Percentiles rank a stretch among this genome's conserved stretches.
phyloP scores from a whole-genome alignment of 2,888 invertebrate species.

The Tineola bisselliella region DNA sequence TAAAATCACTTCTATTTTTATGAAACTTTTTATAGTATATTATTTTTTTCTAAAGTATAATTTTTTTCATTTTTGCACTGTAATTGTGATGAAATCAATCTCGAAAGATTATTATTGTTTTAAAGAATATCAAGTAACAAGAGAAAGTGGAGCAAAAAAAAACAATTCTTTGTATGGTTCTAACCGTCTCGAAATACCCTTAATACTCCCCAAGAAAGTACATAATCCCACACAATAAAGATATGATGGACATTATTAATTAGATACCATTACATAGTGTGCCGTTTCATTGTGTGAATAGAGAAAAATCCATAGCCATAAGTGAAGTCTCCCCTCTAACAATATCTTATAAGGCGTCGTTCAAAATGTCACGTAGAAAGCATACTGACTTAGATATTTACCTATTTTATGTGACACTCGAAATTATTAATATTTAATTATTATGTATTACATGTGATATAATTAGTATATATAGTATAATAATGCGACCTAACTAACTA shows the following conservation, averaged over 20 bases:
- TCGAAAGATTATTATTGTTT: too few species aligned
- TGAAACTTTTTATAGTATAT: not conserved
- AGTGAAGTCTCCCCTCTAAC: conserved; percentile 30
- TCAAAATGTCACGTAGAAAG: not conserved
- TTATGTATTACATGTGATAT: too few species aligned
- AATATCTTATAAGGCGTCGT: conserved; percentile 14
- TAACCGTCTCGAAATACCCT: not conserved
- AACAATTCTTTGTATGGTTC: not conserved
- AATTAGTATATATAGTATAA: too few species aligned
- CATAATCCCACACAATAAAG: conserved; percentile 55
- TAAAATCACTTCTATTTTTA: not conserved
- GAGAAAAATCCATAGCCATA: conserved; percentile 45
- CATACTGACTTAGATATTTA: too few species aligned
- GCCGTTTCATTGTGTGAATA: conserved; percentile 54
- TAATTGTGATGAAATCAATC: too few species aligned
- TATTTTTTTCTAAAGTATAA: not conserved
- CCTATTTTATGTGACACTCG: too few species aligned
- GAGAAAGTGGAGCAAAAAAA: not conserved
- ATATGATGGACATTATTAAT: conserved; percentile 67
- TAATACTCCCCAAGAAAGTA: conserved; percentile 21
- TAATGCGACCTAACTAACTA: too few species aligned
- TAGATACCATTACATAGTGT: conserved; percentile 63
- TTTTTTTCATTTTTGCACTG: too few species aligned
- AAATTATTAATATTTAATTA: not conserved
- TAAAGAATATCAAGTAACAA: not conserved